Conservation (phyloP, 2,113 vertebrate genomes). For the Strix aluco region DNA sequence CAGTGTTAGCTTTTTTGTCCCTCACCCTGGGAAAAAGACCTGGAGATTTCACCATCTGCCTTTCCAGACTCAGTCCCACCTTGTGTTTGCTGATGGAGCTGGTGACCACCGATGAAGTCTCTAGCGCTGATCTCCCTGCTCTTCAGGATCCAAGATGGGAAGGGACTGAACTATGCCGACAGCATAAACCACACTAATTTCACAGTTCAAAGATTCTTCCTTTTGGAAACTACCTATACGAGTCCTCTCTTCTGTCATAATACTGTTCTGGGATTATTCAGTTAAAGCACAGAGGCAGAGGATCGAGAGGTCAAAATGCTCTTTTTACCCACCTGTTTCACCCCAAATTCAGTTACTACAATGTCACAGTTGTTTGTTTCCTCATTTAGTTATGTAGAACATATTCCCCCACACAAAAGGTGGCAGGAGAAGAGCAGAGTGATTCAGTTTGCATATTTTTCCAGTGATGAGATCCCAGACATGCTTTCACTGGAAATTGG, state of each 20-base stretch:
- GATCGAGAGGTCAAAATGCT: not conserved
- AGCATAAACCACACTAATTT: not conserved
- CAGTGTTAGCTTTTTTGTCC: not conserved
- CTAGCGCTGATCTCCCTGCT: not conserved
- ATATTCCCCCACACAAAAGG: slow-evolving; percentile 11
- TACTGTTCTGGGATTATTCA: not conserved
- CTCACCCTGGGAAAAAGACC: not conserved
- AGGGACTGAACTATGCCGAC: not conserved
- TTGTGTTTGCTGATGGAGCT: not conserved
- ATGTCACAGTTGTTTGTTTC: not conserved
- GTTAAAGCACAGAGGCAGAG: not conserved
- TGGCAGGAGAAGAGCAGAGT: slow-evolving; percentile 17
- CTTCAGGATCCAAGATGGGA: not conserved
- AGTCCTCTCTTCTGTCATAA: not conserved
- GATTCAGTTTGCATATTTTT: slow-evolving; percentile 57
- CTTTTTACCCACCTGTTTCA: not conserved
- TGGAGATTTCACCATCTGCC: not conserved
- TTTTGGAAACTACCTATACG: not conserved
- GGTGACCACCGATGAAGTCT: not conserved
- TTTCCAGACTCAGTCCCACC: not conserved
- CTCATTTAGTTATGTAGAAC: not conserved
- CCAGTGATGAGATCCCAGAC: slow-evolving; percentile 40
- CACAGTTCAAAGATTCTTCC: not conserved
- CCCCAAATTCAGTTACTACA: not conserved
- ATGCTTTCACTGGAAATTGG: not conserved